Evolutionary conservation across 2,888 invertebrate species (phyloP).

Genomic region (Malachius bipustulatus): DNA sequence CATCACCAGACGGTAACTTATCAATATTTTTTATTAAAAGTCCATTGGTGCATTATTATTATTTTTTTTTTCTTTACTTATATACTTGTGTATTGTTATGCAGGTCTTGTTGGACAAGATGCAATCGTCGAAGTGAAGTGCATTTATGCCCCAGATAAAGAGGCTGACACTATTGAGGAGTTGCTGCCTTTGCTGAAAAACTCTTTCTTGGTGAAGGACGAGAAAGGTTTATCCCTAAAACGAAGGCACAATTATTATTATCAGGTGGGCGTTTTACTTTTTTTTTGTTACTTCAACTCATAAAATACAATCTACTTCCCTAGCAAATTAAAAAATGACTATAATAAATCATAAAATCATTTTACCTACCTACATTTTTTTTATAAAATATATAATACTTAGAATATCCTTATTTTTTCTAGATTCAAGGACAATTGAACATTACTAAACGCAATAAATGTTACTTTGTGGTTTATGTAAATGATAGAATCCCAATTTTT

Average conservation of each 20-base stretch:
- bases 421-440: conserved; percentile 7
- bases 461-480: conserved; percentile 5
- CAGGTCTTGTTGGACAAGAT: neutral
- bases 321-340: no score
- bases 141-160: neutral
- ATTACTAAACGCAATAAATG: conserved; percentile 1
- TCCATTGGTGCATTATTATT: no score
- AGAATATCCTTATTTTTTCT: neutral
- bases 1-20: conserved; percentile 6
- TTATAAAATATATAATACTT: no score
- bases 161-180: conserved; percentile 3
- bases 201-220: neutral
- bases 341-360: no score
- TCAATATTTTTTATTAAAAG: neutral
- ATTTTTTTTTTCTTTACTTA: no score
- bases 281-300: neutral
- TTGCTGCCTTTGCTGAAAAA: neutral
- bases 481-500: neutral
- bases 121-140: conserved; percentile 5
- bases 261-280: conserved; percentile 6
- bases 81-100: no score
- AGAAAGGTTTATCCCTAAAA: neutral
- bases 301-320: no score
- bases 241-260: conserved; percentile 5
- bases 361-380: no score